Evolutionary conservation across 2,888 invertebrate species (phyloP), one percentile per base, ranked within the genome.

Genomic region (Volucella zonaria): DNA sequence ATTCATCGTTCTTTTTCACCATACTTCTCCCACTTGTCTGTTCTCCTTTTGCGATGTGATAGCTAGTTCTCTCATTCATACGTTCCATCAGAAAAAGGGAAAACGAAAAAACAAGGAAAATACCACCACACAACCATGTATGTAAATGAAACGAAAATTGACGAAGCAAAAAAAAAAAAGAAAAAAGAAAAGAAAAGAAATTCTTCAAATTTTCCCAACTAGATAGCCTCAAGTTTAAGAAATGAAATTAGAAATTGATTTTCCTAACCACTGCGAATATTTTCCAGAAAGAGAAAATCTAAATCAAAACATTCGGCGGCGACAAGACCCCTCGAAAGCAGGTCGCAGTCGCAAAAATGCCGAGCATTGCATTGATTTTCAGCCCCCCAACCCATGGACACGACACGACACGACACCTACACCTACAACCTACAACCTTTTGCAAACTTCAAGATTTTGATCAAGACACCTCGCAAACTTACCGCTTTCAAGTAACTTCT

Each of bases 401-500:
- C n/a, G n/a, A n/a, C n/a, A n/a, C n/a, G n/a, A n/a, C n/a, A n/a
- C n/a, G n/a, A n/a, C n/a, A n/a, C n/a, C n/a, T n/a, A n/a, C n/a
- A 10, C 14, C 38, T 3, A 66, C 58, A 45, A 10, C 14, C 38
- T 3, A 66, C 58, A 45, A 71, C 45, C 59, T 66, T 58, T 31
- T 12, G 10, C 49, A 31, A 38, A n/a, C 11, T 18, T 14, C 12
- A 23, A 4, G 18, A 9, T 8, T n/a, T 40, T 51, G 38, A 10
- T 18, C 9, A 73, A 52, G n/a, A 15, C 23, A 43, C 11, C 40
- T 23, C 11, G 12, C 14, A 38, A 10, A 66, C 86, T 87, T 93
- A 96, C 96, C 96, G 93, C 95, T 94, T 89, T 96, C 96, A 87
- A 96, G 93, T 52, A 96, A 93, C 87, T 95, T 94, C 40, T 94